Base-by-base conservation (phyloP, 2,113 vertebrate species). In the Heliornis fulica region DNA sequence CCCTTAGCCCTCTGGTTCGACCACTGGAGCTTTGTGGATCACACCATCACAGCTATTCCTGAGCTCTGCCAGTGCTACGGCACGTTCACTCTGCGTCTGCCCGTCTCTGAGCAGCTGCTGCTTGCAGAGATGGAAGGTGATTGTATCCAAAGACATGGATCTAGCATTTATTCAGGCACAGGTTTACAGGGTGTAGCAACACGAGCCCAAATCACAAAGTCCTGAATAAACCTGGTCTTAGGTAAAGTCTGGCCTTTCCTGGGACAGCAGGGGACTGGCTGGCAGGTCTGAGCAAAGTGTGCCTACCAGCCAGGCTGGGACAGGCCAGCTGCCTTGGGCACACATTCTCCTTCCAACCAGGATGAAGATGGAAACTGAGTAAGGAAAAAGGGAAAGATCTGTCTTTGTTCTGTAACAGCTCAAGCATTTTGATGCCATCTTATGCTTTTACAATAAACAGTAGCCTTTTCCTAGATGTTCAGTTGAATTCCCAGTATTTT, bases 251-350 rank as follows among this genome's bases (percentile, higher is more conserved):
- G 7, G 15, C 11, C 29, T 89, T 69, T 69, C 59, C 54, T 57
- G n/a, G 89, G 43, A 14, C 23, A 50, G 29, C 9, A 57, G 50
- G 19, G 36, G 36, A 60, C 10, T 50, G 15, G 2, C 15, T 12
- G 11, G 9, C 28, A 54, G 38, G 23, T 50, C 38, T 20, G 32
- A 50, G n/a, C 28, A n/a, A 75, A 11, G 17, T 9, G 43, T 2
- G 79, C 66, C 75, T 48, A 7, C 22, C 1, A 5, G 14, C n/a
- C 51, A 65, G 36, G 13, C 9, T 28, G 36, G 43, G 71, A 43
- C 23, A n/a, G 31, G 32, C 26, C 1, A 5, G 13, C 40, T 46
- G 15, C 48, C 26, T 5, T 1, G 0, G 9, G 51, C 56, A 15
- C 3, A 2, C 11, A 1, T 6, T 61, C 36, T 36, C 34, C 40